phyloP scores from a whole-genome alignment of 2,888 invertebrate species.

The Gastrophysa polygoni region DNA sequence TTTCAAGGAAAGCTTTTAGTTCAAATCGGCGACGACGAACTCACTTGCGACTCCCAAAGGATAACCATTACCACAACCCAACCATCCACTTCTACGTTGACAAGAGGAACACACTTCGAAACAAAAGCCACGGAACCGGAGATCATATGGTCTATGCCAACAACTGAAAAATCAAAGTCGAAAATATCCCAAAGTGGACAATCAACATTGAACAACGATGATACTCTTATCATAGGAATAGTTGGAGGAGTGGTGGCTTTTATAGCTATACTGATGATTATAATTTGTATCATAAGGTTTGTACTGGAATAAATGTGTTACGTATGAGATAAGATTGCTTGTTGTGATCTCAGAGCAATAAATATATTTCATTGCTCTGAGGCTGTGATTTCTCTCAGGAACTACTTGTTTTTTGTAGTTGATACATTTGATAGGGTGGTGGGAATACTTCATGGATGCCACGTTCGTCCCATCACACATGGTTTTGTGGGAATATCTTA shows the following conservation, averaged over 20 bases:
- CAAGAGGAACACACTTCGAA: slow-evolving; percentile 58
- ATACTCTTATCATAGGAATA: slow-evolving; percentile 93
- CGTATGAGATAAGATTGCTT: too few species aligned
- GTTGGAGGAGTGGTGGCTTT: slow-evolving; percentile 92
- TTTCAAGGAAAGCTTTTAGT: slow-evolving; percentile 68
- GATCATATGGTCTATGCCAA: slow-evolving; percentile 87
- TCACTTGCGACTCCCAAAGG: slow-evolving; percentile 75
- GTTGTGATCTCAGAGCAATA: too few species aligned
- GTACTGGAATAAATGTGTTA: background rate
- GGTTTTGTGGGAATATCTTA: too few species aligned
- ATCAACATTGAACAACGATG: slow-evolving; percentile 78
- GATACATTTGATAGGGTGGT: too few species aligned
- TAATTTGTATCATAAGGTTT: slow-evolving; percentile 79
- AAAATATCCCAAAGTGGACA: slow-evolving; percentile 66
- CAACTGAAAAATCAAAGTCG: slow-evolving; percentile 65
- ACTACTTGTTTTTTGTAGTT: too few species aligned
- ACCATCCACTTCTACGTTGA: slow-evolving; percentile 44
- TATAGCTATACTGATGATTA: slow-evolving; percentile 84
- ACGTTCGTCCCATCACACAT: too few species aligned
- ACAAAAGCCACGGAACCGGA: slow-evolving; percentile 78
- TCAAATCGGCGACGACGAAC: slow-evolving; percentile 80
- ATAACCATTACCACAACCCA: slow-evolving; percentile 59
- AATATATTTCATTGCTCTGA: too few species aligned
- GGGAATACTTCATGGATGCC: too few species aligned
- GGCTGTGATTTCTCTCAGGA: too few species aligned